phyloP scores from a whole-genome alignment of 2,797 vertebrate species.

The Rhodeus uyekii region DNA sequence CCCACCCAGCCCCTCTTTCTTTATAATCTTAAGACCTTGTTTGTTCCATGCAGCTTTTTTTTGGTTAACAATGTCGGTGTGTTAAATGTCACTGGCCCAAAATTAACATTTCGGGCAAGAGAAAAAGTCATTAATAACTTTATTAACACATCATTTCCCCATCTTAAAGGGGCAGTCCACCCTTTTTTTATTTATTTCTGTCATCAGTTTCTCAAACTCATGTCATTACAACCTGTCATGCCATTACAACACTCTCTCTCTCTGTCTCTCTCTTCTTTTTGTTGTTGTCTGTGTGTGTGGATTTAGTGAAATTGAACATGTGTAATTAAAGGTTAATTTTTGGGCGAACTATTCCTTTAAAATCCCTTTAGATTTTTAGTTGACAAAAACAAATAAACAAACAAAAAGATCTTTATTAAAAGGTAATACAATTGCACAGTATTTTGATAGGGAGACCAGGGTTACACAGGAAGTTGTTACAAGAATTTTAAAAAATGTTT shows the following conservation, averaged over 20 bases:
- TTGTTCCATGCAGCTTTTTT: background rate
- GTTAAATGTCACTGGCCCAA: conserved; percentile 3
- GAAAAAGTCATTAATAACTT: background rate
- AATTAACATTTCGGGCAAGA: background rate
- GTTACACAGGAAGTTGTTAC: background rate
- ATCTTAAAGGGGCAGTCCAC: background rate
- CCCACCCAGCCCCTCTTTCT: too few relatives aligned
- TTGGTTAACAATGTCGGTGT: background rate
- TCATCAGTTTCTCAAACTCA: background rate
- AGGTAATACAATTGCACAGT: too few relatives aligned
- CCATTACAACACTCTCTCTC: too few relatives aligned
- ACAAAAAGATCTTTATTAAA: too few relatives aligned
- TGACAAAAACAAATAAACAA: too few relatives aligned
- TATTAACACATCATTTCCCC: background rate
- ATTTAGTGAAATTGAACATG: background rate
- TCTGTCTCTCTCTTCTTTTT: too few relatives aligned
- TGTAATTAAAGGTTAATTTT: background rate
- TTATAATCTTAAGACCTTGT: background rate
- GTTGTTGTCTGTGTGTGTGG: background rate
- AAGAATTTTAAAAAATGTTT: too few relatives aligned
- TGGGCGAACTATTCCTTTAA: background rate
- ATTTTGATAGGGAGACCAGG: background rate
- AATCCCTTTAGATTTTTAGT: too few relatives aligned
- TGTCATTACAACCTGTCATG: background rate
- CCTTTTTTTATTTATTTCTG: background rate